These are phyloP conservation scores for Dendrophyllia cribrosa DNA, from an alignment of 64 coral and sea anemone genomes.

Conservation along the genomic window DNA sequence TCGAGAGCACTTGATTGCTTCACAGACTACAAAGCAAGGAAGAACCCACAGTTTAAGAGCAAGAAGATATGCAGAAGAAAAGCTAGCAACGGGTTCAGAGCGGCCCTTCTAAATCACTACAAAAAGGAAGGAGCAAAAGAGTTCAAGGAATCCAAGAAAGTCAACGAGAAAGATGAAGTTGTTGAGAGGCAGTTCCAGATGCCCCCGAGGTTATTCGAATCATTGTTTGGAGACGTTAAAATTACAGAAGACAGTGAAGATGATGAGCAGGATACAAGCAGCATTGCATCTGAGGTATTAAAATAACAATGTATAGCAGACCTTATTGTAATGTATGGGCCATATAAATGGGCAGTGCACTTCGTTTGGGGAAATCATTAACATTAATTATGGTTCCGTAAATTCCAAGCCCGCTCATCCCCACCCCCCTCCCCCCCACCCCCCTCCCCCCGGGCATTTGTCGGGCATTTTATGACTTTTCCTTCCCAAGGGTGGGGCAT, in stretches of 20 bases:
- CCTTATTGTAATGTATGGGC: too few relatives aligned
- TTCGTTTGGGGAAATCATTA: too few relatives aligned
- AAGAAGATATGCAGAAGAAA: background rate
- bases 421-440: too few relatives aligned
- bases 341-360: too few relatives aligned
- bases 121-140: conserved; percentile 46
- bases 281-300: background rate
- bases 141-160: conserved; percentile 22
- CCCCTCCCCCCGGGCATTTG: too few relatives aligned
- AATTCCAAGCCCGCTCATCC: too few relatives aligned
- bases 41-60: conserved; percentile 12
- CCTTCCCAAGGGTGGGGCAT: too few relatives aligned
- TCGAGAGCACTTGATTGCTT: conserved; percentile 8
- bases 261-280: background rate
- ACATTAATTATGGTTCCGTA: too few relatives aligned
- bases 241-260: background rate
- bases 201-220: conserved; percentile 20
- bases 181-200: conserved; percentile 41
- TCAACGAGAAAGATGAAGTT: conserved; percentile 9
- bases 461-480: too few relatives aligned
- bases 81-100: conserved; percentile 16
- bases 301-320: too few relatives aligned
- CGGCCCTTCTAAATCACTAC: conserved; percentile 32
- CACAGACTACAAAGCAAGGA: conserved; percentile 1
- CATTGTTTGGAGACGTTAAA: background rate